Base-by-base conservation (phyloP, 2,113 vertebrate species). In the Centropristis striata region DNA sequence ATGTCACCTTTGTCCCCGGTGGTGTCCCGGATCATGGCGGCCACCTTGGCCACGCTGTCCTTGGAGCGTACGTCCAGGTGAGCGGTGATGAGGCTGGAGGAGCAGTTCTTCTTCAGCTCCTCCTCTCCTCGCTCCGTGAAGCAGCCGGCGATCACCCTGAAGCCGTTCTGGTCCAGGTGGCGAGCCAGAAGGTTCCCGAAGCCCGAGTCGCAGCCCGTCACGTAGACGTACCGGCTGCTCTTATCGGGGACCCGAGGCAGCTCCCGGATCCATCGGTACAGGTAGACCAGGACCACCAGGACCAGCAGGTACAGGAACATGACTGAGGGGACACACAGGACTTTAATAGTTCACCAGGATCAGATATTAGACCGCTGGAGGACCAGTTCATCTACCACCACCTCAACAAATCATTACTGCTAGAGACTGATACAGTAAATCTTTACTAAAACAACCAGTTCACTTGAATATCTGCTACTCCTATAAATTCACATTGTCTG, bases 121-220 rank as follows among this genome's bases (percentile, higher is more conserved):
- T 92, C 95, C 4, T 96, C 96, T 7, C 96, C 97, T 3, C 87
- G 79, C 32, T 96, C 90, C 0, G 92, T 96, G 81, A 94, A 90
- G 72, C 98, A 98, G 2, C 93, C 84, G 18, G 97, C 98, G 41
- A 98, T 90, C 71, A 98, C 97, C 13, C 83, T 76, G 92, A 97
- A 94, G 1, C 96, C 97, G 16, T 77, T 73, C 8, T 85, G 80
- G 44, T 97, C 96, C 88, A 99, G 90, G 39, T 96, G 96, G 44
- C 75, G 91, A 0, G 97, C 95, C 87, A 99, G 86, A 44, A 94
- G 89, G 69, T 93, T 94, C 2, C 96, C 96, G 5, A 98, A 98
- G 77, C 97, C 97, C 0, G 94, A 93, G 92, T 98, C 97, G 0
- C 98, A 98, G 71, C 98, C 97, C 0, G 97, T 99, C 91, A 99